Evolutionary conservation across 2,888 invertebrate genomes (phyloP).

Genomic region (Cacoxenus indagator): DNA sequence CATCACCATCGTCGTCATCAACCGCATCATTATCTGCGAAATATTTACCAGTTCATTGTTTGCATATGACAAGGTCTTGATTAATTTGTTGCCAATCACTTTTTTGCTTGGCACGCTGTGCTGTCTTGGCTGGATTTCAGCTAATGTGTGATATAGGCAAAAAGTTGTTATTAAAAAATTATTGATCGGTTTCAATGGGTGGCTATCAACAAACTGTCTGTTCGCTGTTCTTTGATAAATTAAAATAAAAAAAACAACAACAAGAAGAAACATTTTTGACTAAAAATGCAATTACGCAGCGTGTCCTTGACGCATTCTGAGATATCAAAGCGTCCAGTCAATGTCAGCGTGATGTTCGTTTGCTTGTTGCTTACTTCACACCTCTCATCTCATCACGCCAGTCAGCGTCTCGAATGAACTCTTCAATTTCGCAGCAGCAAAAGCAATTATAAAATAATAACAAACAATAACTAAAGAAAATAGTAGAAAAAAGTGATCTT

Average conservation of each 20-base stretch:
- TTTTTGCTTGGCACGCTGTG: slow-evolving; percentile 35
- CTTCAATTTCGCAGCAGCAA: too few species aligned
- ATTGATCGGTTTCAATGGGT: background rate
- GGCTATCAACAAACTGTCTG: background rate
- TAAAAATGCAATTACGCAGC: slow-evolving; percentile 44
- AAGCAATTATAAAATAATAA: too few species aligned
- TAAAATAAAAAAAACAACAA: background rate
- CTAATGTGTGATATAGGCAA: background rate
- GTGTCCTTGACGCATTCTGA: slow-evolving; percentile 61
- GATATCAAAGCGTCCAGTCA: slow-evolving; percentile 25
- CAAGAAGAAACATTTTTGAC: slow-evolving; percentile 4
- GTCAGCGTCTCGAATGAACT: slow-evolving; percentile 22
- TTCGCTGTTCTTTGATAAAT: background rate
- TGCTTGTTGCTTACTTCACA: background rate
- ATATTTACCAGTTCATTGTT: background rate
- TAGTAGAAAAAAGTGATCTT: too few species aligned
- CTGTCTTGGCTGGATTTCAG: slow-evolving; percentile 23
- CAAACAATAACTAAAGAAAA: too few species aligned
- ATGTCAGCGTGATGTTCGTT: slow-evolving; percentile 17
- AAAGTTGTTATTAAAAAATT: background rate
- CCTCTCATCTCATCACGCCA: slow-evolving; percentile 24
- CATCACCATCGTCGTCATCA: background rate
- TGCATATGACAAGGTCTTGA: slow-evolving; percentile 54
- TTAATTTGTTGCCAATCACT: slow-evolving; percentile 63
- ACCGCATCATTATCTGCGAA: background rate